Conservation (phyloP, 2,797 vertebrate species). For the Epinephelus awoara region DNA sequence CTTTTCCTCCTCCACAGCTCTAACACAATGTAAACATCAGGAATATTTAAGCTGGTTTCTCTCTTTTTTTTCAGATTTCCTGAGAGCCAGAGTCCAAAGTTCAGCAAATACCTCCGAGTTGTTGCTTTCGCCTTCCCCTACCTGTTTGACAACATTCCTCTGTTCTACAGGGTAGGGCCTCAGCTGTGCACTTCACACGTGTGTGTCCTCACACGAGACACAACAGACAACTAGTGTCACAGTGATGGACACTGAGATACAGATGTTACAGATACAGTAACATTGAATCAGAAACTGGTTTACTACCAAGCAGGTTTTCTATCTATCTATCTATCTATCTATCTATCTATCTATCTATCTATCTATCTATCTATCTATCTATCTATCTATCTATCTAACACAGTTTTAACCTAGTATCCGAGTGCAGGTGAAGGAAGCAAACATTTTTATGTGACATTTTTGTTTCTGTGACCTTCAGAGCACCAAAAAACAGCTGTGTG, state of each 20-base stretch:
- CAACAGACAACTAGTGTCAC: neutral
- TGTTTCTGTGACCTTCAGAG: too few relatives aligned
- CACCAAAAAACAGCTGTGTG: too few relatives aligned
- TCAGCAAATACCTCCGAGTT: slow-evolving; percentile 88
- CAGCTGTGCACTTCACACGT: neutral
- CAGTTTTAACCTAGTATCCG: too few relatives aligned
- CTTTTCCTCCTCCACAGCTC: neutral
- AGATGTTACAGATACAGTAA: neutral
- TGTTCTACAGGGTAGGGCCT: slow-evolving; percentile 92
- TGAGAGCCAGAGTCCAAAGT: slow-evolving; percentile 82
- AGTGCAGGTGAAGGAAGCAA: too few relatives aligned
- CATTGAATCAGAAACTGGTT: too few relatives aligned
- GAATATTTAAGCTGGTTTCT: too few relatives aligned
- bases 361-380: too few relatives aligned
- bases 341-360: too few relatives aligned
- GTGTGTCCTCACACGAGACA: neutral
- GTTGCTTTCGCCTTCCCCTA: slow-evolving; percentile 92
- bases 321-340: too few relatives aligned
- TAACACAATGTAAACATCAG: neutral
- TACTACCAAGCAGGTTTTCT: too few relatives aligned
- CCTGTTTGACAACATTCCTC: slow-evolving; percentile 94
- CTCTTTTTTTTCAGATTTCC: slow-evolving; percentile 84
- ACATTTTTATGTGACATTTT: too few relatives aligned
- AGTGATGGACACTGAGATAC: neutral
- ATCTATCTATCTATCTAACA: too few relatives aligned